Conservation (phyloP, 2,797 vertebrate species). For the Hypotaenidia okinawae region DNA sequence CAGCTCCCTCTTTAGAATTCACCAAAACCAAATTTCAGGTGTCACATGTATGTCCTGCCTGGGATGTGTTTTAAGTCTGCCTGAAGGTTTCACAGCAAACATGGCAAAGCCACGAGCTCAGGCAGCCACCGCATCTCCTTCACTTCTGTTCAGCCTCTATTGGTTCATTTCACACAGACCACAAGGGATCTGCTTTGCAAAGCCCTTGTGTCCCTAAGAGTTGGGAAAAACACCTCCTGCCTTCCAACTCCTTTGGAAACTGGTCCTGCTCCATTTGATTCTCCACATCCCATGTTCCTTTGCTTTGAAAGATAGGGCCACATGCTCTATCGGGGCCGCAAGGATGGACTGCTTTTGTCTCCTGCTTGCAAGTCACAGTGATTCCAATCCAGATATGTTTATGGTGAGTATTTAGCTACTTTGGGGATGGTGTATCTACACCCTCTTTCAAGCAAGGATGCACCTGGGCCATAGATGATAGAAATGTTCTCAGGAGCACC, state of each 20-base stretch:
- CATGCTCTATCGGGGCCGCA: rapidly evolving
- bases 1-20: not conserved
- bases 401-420: not conserved
- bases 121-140: not conserved
- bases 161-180: not conserved
- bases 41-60: not conserved
- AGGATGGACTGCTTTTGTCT: not conserved
- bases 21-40: not conserved
- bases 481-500: not conserved
- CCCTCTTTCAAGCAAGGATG: not conserved
- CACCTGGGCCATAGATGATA: not conserved
- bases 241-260: not conserved
- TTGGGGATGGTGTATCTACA: not conserved
- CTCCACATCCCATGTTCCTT: rapidly evolving
- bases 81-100: not conserved
- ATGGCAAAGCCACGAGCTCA: not conserved
- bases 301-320: not conserved
- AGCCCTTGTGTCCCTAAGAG: not conserved
- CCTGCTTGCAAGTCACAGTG: not conserved
- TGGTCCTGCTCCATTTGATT: not conserved
- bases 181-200: not conserved
- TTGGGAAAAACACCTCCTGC: not conserved
- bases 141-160: not conserved
- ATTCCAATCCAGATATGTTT: not conserved
- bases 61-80: not conserved